Evolutionary conservation across 1,140 invertebrate species (phyloP).

Genomic region (Ceratina japonica): DNA sequence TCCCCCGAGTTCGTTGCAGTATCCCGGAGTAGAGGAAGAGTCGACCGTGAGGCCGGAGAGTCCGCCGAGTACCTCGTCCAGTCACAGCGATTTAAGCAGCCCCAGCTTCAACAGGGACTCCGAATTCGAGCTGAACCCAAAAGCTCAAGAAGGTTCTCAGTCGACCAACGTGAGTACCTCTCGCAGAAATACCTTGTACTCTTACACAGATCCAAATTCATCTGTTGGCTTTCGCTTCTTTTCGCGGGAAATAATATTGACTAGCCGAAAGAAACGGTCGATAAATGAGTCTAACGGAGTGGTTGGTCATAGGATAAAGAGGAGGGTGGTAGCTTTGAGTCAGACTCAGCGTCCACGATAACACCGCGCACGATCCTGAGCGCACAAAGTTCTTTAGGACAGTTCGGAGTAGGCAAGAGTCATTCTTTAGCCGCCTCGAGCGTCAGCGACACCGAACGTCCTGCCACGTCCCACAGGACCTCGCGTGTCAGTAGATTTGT

Average conservation of each 20-base stretch:
- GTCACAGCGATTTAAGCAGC: constrained; percentile 85
- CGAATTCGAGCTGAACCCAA: constrained; percentile 82
- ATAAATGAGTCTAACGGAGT: constrained; percentile 40
- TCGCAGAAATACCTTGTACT: neutral
- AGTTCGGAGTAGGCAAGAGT: constrained; percentile 69
- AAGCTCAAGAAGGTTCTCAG: constrained; percentile 69
- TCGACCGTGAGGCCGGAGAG: constrained; percentile 80
- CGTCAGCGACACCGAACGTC: constrained; percentile 79
- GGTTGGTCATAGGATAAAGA: constrained; percentile 81
- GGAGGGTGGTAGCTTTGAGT: constrained; percentile 85
- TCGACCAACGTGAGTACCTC: constrained; percentile 68
- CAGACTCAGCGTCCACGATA: constrained; percentile 87
- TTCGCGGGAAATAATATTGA: neutral
- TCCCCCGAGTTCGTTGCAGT: constrained; percentile 87
- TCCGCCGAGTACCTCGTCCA: constrained; percentile 84
- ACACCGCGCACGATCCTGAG: constrained; percentile 84
- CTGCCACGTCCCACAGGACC: constrained; percentile 78
- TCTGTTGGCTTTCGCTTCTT: neutral
- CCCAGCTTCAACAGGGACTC: constrained; percentile 85
- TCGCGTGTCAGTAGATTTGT: constrained; percentile 74
- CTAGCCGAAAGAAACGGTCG: neutral
- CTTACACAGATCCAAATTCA: neutral
- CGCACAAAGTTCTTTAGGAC: constrained; percentile 78
- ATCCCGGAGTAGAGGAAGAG: constrained; percentile 82
- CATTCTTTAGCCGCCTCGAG: constrained; percentile 68